These are phyloP conservation scores for Alaudala cheleensis DNA, from an alignment of 2,113 vertebrate genomes.

Conservation along the genomic window DNA sequence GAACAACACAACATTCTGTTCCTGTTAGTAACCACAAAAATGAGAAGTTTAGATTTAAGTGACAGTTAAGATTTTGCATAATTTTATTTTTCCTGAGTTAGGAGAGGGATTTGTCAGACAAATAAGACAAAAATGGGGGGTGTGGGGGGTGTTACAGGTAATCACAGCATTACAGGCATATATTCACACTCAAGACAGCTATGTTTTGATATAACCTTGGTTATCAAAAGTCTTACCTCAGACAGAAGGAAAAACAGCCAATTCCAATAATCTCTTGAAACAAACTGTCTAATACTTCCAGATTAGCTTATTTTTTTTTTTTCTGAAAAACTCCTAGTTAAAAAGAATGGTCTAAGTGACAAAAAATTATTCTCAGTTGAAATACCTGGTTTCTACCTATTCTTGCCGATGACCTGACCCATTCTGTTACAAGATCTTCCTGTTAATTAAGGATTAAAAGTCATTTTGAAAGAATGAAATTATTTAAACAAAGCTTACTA, in stretches of 20 bases:
- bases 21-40: neutral
- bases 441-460: neutral
- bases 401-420: neutral
- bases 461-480: neutral
- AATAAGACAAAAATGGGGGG: neutral
- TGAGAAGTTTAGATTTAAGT: conserved; percentile 22
- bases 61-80: conserved; percentile 14
- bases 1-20: conserved; percentile 27
- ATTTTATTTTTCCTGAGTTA: neutral
- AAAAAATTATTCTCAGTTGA: neutral
- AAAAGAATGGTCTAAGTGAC: neutral
- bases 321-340: neutral
- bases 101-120: conserved; percentile 1
- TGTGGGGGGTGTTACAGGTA: neutral
- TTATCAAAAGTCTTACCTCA: neutral
- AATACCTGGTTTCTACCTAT: neutral
- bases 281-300: neutral
- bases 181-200: neutral
- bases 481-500: neutral
- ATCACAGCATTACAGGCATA: neutral
- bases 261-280: neutral
- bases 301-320: neutral
- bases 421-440: neutral
- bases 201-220: neutral
- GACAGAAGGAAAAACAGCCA: neutral